phyloP scores from a whole-genome alignment of 2,797 vertebrate genomes.

The Ceryle rudis region DNA sequence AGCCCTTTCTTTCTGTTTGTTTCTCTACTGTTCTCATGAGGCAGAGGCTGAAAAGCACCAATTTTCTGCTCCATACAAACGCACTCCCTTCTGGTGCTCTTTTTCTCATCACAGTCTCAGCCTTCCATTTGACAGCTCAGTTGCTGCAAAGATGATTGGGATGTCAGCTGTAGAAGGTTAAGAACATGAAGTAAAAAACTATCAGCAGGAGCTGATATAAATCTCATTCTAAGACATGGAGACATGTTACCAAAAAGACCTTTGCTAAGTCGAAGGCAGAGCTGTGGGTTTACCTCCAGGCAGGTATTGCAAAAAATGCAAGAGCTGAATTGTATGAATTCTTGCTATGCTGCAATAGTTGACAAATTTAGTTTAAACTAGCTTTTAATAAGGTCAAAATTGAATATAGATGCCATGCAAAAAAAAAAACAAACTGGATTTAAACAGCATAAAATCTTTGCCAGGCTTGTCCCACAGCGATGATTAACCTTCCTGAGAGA shows the following conservation, averaged over 20 bases:
- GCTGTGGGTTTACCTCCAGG: not conserved
- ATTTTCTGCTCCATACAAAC: not conserved
- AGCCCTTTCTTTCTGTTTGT: not conserved
- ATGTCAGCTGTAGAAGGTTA: not conserved
- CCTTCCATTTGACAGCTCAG: not conserved
- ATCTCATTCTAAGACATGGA: not conserved
- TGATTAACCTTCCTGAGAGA: conserved; percentile 11
- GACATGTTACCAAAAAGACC: not conserved
- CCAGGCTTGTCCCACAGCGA: not conserved
- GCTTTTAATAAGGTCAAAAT: not conserved
- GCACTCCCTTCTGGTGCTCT: not conserved
- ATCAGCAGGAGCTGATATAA: not conserved
- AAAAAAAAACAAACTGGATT: not conserved
- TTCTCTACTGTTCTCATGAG: not conserved
- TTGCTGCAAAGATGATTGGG: not conserved
- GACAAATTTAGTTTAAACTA: not conserved
- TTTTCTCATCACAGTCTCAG: not conserved
- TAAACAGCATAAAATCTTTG: not conserved
- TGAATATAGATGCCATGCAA: not conserved
- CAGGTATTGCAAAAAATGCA: not conserved
- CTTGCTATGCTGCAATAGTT: not conserved
- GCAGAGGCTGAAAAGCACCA: not conserved
- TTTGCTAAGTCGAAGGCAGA: not conserved
- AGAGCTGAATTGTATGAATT: not conserved
- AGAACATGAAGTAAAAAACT: not conserved